Evolutionary conservation across 2,888 invertebrate species (phyloP), one percentile per base, ranked within the genome.

Genomic region (Meghimatium bilineatum): DNA sequence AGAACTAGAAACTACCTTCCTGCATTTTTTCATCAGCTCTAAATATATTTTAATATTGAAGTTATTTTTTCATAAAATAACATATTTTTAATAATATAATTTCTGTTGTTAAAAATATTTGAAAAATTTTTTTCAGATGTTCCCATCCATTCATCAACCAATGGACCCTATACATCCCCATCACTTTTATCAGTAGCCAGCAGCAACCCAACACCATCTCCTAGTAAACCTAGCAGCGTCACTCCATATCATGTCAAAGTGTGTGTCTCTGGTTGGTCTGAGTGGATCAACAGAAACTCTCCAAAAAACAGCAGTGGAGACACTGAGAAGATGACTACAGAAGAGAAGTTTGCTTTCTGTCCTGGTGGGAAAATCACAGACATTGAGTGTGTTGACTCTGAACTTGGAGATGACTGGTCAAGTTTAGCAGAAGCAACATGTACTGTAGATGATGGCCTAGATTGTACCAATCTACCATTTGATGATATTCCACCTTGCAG

Each of bases 371-470:
- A 89, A 75, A 90, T 93, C 34, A 87, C 88, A 10, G 87, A 88
- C 23, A 90, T 92, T n/a, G 89, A 92, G 85, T 92, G 92, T 86
- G 83, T 88, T 36, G 88, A 90, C 44, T 80, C 88, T 0, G 86
- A 86, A 72, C 89, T 88, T n/a, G 85, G 85, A 0, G 87, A 88
- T 52, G 52, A 82, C 80, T 87, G 85, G 72, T 86, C 87, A 32
- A 88, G 90, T 44, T 89, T 90, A 17, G 89, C 91, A 67, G 88
- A 88, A 0, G 84, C 87, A 23, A 87, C 86, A 10, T 93, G 93
- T 83, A 87, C 89, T 71, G 91, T 97, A 85, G 95, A 96, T 88
- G 94, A 95, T 23, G 97, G 97, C 0, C 94, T 97, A 0, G 93
- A 95, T 2, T 97, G 97, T 91, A 80, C 86, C 49, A 90, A 90